Conservation (phyloP, 1,140 invertebrate species). For the Cyclargus thomasi region DNA sequence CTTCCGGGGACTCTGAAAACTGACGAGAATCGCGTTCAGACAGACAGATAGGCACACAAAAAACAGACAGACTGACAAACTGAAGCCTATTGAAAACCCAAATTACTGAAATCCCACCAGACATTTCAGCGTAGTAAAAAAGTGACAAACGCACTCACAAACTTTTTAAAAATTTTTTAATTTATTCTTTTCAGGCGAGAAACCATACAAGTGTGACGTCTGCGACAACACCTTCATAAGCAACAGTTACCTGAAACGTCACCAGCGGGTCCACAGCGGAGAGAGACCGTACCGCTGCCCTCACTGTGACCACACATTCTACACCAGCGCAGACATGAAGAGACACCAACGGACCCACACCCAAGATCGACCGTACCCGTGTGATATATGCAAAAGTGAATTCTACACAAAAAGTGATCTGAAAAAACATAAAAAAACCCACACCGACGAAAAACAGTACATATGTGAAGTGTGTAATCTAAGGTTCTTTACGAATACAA, state of each 20-base stretch:
- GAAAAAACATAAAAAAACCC: neutral
- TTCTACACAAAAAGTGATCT: constrained; percentile 7
- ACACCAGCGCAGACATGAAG: neutral
- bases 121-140: no score
- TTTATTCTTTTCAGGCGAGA: neutral
- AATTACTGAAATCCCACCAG: no score
- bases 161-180: no score
- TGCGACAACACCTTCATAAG: neutral
- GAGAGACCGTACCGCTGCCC: constrained; percentile 2
- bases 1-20: no score
- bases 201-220: neutral
- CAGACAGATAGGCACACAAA: no score
- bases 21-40: no score
- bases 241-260: constrained; percentile 2
- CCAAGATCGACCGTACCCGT: neutral
- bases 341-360: neutral
- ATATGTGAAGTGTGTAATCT: neutral
- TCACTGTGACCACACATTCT: neutral
- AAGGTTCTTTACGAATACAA: neutral
- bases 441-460: neutral
- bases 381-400: neutral
- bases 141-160: no score
- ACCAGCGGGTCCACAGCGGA: neutral
- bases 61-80: no score
- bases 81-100: no score